phyloP scores from a whole-genome alignment of 1,140 invertebrate species.

The Zaprionus taronus region DNA sequence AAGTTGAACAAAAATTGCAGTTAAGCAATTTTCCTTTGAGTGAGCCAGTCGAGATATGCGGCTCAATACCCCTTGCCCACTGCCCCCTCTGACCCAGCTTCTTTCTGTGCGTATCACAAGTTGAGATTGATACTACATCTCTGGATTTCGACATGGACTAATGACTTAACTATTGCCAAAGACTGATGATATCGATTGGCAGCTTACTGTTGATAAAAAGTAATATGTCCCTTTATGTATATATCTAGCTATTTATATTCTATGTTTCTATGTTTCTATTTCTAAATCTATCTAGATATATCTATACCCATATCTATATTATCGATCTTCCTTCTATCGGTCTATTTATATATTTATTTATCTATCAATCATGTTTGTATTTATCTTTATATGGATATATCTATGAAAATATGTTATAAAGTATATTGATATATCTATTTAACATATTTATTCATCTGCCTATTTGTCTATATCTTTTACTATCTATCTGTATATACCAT shows the following conservation, averaged over 20 bases:
- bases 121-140: neutral
- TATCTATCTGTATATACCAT: too few species aligned
- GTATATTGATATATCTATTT: too few species aligned
- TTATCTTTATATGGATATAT: too few species aligned
- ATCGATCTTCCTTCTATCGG: too few species aligned
- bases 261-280: neutral
- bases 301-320: too few species aligned
- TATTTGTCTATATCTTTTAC: neutral
- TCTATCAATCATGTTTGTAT: too few species aligned
- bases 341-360: too few species aligned
- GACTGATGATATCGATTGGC: neutral
- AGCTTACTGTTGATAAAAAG: too few species aligned
- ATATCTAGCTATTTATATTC: neutral
- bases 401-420: too few species aligned
- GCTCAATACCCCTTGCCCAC: neutral
- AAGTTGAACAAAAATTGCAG: constrained; percentile 54
- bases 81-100: neutral
- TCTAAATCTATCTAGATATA: too few species aligned
- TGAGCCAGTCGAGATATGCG: neutral
- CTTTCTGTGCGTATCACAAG: neutral
- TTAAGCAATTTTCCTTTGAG: constrained; percentile 65
- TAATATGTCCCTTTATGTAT: neutral
- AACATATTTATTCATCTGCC: neutral
- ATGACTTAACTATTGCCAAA: neutral
- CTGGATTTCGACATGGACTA: too few species aligned